These are phyloP conservation scores for Speoplatyrhinus poulsoni DNA, from an alignment of 2,113 vertebrate species.

Conservation along the genomic window DNA sequence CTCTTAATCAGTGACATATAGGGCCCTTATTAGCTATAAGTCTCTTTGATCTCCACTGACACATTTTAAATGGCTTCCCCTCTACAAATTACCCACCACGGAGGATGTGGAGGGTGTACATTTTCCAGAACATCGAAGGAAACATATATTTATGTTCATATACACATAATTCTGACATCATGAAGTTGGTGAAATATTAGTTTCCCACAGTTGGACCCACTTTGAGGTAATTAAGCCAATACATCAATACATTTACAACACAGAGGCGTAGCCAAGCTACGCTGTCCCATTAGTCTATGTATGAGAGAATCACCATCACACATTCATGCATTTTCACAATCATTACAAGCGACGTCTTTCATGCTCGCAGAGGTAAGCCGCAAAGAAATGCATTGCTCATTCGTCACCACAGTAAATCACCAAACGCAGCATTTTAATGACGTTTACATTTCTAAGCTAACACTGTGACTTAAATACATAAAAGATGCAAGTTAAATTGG, in stretches of 20 bases:
- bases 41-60: constrained; percentile 29
- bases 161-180: constrained; percentile 43
- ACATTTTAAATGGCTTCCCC: constrained; percentile 16
- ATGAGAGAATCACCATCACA: neutral
- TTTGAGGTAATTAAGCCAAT: constrained; percentile 43
- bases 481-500: constrained; percentile 52
- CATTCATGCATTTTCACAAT: constrained; percentile 11
- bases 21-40: neutral
- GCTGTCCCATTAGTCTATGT: constrained; percentile 2
- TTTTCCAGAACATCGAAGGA: constrained; percentile 47
- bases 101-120: constrained; percentile 23
- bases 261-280: neutral
- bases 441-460: constrained; percentile 7
- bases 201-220: constrained; percentile 35
- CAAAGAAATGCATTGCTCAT: constrained; percentile 28
- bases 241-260: constrained; percentile 19
- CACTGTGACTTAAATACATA: constrained; percentile 35
- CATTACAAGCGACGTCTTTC: constrained; percentile 20
- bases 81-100: constrained; percentile 20
- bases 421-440: constrained; percentile 29
- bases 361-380: constrained; percentile 17
- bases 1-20: constrained; percentile 9
- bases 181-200: constrained; percentile 39
- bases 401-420: constrained; percentile 13
- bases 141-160: constrained; percentile 20